These are phyloP conservation scores for Steromphala cineraria DNA, from an alignment of 2,888 invertebrate genomes.

Conservation along the genomic window DNA sequence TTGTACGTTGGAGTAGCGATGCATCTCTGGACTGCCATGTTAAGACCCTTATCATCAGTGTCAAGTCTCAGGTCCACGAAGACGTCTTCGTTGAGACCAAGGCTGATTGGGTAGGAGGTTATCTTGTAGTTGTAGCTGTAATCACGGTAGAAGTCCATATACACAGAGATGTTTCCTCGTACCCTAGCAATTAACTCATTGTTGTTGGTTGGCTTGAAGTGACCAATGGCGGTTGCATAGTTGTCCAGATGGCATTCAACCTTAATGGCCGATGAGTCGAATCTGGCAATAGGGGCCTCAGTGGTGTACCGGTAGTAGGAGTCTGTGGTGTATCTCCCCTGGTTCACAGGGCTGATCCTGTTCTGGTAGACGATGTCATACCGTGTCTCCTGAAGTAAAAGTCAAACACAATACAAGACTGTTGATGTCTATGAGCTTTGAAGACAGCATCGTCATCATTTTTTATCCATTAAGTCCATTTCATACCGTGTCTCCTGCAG, in stretches of 20 bases:
- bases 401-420: too few relatives aligned
- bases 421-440: too few relatives aligned
- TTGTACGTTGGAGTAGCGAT: neutral
- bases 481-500: neutral
- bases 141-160: constrained; percentile 6
- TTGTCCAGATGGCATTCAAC: neutral
- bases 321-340: neutral
- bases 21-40: neutral
- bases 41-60: neutral
- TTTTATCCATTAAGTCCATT: too few relatives aligned
- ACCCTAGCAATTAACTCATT: neutral
- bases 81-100: neutral
- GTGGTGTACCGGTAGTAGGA: neutral
- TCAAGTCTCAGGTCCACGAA: neutral
- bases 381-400: too few relatives aligned
- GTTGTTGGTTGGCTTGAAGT: neutral
- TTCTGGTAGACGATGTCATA: neutral
- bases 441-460: too few relatives aligned
- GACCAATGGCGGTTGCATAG: neutral
- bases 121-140: neutral
- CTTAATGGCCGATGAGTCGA: neutral
- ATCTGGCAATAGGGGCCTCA: neutral
- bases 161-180: neutral
- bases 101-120: neutral
- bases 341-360: neutral